A percentile compares a stretch with the other conserved stretches of the same genome.
phyloP scores from a whole-genome alignment of 2,797 vertebrate species.

The Thunnus albacares region DNA sequence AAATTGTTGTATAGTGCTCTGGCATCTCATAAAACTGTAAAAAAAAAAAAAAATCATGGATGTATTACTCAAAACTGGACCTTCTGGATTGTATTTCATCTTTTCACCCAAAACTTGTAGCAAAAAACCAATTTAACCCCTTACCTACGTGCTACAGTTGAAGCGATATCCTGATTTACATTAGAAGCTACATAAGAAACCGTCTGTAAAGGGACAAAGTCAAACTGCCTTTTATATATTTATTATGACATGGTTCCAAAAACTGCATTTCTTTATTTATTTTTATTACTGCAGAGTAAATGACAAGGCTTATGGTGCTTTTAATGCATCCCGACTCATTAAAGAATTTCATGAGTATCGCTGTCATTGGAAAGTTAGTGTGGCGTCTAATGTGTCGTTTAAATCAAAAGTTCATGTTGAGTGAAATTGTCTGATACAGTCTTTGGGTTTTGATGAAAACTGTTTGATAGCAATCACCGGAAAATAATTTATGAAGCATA shows the following conservation, averaged over 20 bases:
- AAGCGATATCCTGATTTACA: background rate
- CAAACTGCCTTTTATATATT: background rate
- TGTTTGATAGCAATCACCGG: background rate
- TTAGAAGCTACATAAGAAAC: background rate
- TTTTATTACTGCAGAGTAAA: no score
- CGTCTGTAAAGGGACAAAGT: no score
- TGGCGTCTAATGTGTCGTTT: background rate
- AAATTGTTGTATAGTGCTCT: no score
- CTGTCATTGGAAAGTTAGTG: background rate
- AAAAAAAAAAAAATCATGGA: background rate
- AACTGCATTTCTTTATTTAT: background rate
- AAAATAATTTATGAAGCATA: slow-evolving; percentile 6
- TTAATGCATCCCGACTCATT: background rate
- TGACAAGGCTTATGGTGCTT: background rate
- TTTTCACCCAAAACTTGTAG: background rate
- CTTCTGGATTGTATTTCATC: background rate
- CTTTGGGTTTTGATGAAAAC: no score
- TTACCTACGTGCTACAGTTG: background rate
- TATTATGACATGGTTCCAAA: background rate
- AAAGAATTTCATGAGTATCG: no score
- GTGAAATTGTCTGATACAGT: no score
- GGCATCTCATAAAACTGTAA: background rate
- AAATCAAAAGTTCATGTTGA: slow-evolving; percentile 8
- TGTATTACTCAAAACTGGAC: background rate
- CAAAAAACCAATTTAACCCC: no score